Conservation (phyloP, 1,140 invertebrate genomes). For the Whitmania pigra region DNA sequence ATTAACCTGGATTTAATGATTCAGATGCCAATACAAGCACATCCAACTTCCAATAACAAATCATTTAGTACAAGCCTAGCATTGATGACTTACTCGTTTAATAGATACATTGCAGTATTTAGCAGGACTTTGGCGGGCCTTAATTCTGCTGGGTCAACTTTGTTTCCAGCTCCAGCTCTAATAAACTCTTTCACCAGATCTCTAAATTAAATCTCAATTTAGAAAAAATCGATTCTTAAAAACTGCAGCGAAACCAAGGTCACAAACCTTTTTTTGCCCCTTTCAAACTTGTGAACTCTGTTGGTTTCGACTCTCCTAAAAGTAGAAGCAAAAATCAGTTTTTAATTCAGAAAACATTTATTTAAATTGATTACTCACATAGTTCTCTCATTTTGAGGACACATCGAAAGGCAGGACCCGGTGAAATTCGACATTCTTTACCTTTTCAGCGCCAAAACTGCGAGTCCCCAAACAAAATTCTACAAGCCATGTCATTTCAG, state of each 20-base stretch:
- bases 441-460: too few relatives aligned
- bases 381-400: too few relatives aligned
- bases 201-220: neutral
- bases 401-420: too few relatives aligned
- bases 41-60: too few relatives aligned
- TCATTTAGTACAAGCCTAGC: too few relatives aligned
- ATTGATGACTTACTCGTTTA: neutral
- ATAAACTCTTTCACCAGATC: slow-evolving; percentile 2
- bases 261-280: neutral
- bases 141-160: neutral
- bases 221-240: neutral
- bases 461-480: too few relatives aligned
- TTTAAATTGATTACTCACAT: too few relatives aligned
- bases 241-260: neutral
- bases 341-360: too few relatives aligned
- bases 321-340: neutral
- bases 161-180: slow-evolving; percentile 3
- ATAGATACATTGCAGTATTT: neutral
- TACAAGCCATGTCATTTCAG: too few relatives aligned
- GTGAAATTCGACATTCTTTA: too few relatives aligned
- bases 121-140: neutral
- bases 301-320: neutral
- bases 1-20: too few relatives aligned
- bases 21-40: too few relatives aligned
- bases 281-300: slow-evolving; percentile 5